Base-by-base conservation (phyloP, 2,888 invertebrate species). In the Oligia fasciuncula region DNA sequence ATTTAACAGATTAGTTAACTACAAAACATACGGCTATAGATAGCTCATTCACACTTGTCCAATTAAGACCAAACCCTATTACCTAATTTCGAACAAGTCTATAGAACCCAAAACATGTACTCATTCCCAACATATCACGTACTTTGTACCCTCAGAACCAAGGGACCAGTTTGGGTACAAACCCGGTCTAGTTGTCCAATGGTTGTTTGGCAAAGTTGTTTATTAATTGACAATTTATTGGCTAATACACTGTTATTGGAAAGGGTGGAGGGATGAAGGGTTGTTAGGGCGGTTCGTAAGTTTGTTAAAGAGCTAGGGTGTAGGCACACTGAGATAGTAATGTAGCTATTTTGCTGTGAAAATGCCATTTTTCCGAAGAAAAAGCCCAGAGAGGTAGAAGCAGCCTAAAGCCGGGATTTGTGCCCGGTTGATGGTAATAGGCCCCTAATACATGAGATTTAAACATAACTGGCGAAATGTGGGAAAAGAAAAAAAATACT, bases 201-300 rank as follows among this genome's bases (percentile, higher is more conserved):
- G 67, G 63, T 77, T 85, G 79, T 87, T 88, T 60, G 13, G 29
- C 66, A 29, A 86, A 86, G 72, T 88, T 87, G 89, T 88, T 82
- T 88, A 88, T 88, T 88, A 88, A 88, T 88, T 87, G 89, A 74
- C 90, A 89, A 89, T 89, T 89, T 88, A 90, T 88, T 86, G 82
- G 77, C 83, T 82, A 81, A 83, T 87, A 81, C 76, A 81, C n/a
- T 77, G 80, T 86, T 88, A 88, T 88, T 88, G 88, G 83, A 79
- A 79, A 69, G 85, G 83, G 80, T 40, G 73, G 66, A 73, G 65
- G 79, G 83, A 43, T 63, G 69, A 35, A 19, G 60, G 71, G 72
- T 63, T 79, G 74, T 73, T 8, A 19, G 65, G 71, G 73, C 1
- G n/a, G 75, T 40, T 57, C 13, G 6, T 13, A 46, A 78, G 29